These are phyloP conservation scores for Psittacus erithacus DNA, from an alignment of 2,113 vertebrate species.

Conservation along the genomic window DNA sequence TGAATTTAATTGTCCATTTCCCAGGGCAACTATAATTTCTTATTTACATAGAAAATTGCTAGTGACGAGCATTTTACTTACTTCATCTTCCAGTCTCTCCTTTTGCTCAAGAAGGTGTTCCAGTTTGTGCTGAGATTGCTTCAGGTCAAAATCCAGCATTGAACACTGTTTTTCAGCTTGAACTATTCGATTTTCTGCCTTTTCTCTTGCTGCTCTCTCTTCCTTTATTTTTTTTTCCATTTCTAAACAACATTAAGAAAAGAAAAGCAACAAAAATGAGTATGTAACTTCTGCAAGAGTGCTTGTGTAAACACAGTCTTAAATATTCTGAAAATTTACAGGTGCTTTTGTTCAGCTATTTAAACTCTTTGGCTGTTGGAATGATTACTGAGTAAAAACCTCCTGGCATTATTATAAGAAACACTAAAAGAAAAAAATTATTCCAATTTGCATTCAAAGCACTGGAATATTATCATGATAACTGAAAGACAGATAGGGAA, in stretches of 20 bases:
- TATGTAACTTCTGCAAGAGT: background rate
- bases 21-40: background rate
- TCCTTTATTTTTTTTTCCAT: slow-evolving; percentile 96
- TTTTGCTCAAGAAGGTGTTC: slow-evolving; percentile 96
- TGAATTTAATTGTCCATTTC: background rate
- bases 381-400: background rate
- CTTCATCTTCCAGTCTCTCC: slow-evolving; percentile 94
- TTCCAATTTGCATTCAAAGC: background rate
- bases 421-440: background rate
- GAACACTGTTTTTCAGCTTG: slow-evolving; percentile 98
- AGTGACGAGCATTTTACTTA: slow-evolving; percentile 57
- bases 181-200: slow-evolving; percentile 91
- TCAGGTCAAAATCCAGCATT: slow-evolving; percentile 97
- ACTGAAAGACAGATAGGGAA: background rate
- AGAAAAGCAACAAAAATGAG: background rate
- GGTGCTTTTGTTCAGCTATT: background rate
- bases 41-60: background rate
- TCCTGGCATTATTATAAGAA: background rate
- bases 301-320: background rate
- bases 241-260: slow-evolving; percentile 73
- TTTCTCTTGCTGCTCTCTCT: slow-evolving; percentile 89
- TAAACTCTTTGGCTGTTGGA: background rate
- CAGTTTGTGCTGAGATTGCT: slow-evolving; percentile 95
- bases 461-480: background rate
- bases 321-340: background rate